Evolutionary conservation across 2,797 vertebrate species (phyloP), one percentile per base, ranked within the genome.

Genomic region (Sebastes steindachneri): DNA sequence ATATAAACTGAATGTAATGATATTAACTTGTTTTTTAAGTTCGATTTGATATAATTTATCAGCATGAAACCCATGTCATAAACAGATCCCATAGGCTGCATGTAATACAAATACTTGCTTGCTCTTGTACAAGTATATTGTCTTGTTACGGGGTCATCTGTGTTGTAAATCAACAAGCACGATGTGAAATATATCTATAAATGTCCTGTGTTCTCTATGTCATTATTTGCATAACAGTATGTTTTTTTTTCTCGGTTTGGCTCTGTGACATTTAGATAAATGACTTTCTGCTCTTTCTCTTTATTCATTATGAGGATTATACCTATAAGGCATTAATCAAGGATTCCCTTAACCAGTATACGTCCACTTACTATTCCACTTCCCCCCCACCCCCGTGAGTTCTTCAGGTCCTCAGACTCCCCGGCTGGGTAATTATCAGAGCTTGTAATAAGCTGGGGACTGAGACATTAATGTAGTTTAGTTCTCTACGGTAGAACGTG

Each of bases 291-390:
- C 65, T 67, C 41, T 68, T 77, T 79, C 75, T 51, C n/a, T 72
- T 83, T 77, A 82, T 78, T 89, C 63, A 75, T 92, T 89, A 79
- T 90, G 73, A 73, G 73, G 67, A 86, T 87, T 87, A 84, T 83
- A 86, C 77, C 76, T 85, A 77, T 83, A 88, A 68, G 66, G 62
- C 82, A 88, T 92, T 90, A 89, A 88, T 92, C 86, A 89, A 73
- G 25, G 64, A 68, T 77, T 86, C 71, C 73, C 65, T 54, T 74
- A 85, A 83, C 58, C 67, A 51, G 72, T 51, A 66, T 33, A 55
- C 77, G 60, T 71, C 66, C 66, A 69, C 80, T 80, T 71, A 58
- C 68, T 37, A 33, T 58, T 29, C 10, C 33, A 5, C 35, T 35
- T 23, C 25, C 55, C 64, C 45, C 35, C 68, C 23, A 26, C 75